A percentile compares a stretch with the other conserved stretches of the same genome.
These are phyloP conservation scores for Seriola rivoliana DNA, from an alignment of 2,113 vertebrate genomes.

Conservation along the genomic window DNA sequence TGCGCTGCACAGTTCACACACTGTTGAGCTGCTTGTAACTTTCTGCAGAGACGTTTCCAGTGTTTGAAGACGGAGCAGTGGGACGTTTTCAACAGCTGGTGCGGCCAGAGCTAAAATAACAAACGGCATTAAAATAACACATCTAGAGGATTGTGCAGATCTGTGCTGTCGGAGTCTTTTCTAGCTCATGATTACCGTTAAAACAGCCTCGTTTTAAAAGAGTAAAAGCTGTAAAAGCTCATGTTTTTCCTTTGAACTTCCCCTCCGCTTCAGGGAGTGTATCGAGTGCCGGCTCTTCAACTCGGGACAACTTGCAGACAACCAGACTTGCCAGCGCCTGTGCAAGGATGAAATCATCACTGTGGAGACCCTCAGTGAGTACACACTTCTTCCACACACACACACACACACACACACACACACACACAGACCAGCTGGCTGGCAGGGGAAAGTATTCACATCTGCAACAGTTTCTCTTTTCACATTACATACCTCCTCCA, in stretches of 20 bases:
- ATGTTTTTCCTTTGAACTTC: slow-evolving; percentile 4
- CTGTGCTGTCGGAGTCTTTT: not conserved
- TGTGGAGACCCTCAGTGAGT: slow-evolving; percentile 91
- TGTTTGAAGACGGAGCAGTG: too few relatives aligned
- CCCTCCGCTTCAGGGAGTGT: slow-evolving; percentile 88
- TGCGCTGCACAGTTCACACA: not conserved
- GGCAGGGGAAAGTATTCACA: slow-evolving; percentile 27
- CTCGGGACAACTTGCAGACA: slow-evolving; percentile 90
- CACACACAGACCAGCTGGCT: slow-evolving; percentile 27
- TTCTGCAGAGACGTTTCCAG: not conserved
- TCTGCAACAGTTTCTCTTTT: slow-evolving; percentile 42
- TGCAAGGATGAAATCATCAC: slow-evolving; percentile 95
- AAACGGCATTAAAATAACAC: not conserved
- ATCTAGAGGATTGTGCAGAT: not conserved
- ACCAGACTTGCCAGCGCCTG: slow-evolving; percentile 94
- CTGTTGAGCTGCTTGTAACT: not conserved
- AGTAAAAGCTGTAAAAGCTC: too few relatives aligned
- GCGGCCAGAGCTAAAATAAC: not conserved
- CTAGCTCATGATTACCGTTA: not conserved
- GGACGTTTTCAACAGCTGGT: not conserved
- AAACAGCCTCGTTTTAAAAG: not conserved
- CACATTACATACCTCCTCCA: not conserved
- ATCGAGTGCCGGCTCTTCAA: slow-evolving; percentile 94
- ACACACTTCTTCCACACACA: slow-evolving; percentile 3
- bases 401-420: slow-evolving; percentile 8